Evolutionary conservation across 1,140 invertebrate species (phyloP), one percentile per base, ranked within the genome.

Genomic region (Drosophila kepulauana): DNA sequence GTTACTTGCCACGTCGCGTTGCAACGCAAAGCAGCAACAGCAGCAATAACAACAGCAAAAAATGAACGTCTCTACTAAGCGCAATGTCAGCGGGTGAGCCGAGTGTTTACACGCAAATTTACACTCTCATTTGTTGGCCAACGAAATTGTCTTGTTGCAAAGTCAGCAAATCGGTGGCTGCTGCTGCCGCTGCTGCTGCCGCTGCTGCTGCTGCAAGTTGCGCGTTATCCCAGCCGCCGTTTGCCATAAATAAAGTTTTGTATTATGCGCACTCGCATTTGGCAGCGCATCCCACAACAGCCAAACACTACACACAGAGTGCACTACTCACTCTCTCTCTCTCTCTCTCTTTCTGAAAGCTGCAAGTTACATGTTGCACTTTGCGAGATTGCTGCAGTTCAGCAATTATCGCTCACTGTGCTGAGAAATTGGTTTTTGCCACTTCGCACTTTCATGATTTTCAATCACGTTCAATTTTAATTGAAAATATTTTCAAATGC

Each of bases 81-180:
- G 65, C 66, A 75, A 73, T 90, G 85, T 86, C 91, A 92, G 91
- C 91, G 87, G 91, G 91, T 91, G 91, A 79, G 85, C 86, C 84
- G 88, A 92, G 87, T 92, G 91, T 92, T 92, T 92, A 92, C 91
- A 92, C 91, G 91, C 91, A 90, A 92, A 92, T 92, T 92, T 92
- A 92, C 91, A 92, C 91, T 92, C 91, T 92, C 90, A 91, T 91
- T 92, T 92, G 91, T 92, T 88, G 85, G 85, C 77, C 54, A 78
- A 65, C 58, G 75, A 85, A 90, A 89, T 89, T 89, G 85, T 89
- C 72, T 79, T 75, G 76, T 74, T 82, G 70, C 68, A 72, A 46
- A 45, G 48, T 63, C 28, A 58, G 72, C 84, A 78, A 79, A 86
- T 84, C 81, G 81, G 48, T 74, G 81, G 73, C 80, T 16, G 16